Base-by-base conservation (phyloP, 2,797 vertebrate genomes). In the Anableps anableps region DNA sequence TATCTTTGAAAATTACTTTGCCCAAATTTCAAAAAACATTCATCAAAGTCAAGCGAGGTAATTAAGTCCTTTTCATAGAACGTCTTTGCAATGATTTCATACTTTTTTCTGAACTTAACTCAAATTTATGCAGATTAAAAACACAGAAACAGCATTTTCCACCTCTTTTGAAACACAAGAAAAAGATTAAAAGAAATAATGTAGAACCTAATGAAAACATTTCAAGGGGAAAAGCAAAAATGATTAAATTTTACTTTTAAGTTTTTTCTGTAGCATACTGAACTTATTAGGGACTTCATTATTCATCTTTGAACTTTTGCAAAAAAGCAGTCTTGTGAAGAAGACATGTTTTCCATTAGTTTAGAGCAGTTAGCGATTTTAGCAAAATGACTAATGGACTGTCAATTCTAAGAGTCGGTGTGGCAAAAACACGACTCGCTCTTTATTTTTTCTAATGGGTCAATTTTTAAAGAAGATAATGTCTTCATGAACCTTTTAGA, bases 21-120 rank as follows among this genome's bases (percentile, higher is more conserved):
- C 86, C 75, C 53, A 73, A 76, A 71, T 81, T 77, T 83, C 8
- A 2, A 50, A 64, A 62, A 79, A 83, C 80, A 86, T 87, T 90
- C 81, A 91, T 91, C 85, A 88, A 87, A 89, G 90, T 72, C 73
- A 64, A 80, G 21, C 8, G 62, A 80, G 62, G 83, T 75, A 87
- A 86, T 89, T 13, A 77, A 89, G 80, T 85, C 75, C 76, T 64
- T 74, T 77, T 85, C 74, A 36, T 80, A 26, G 26, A 2, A 50
- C 70, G 19, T 80, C 66, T 80, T 80, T 0, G 31, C 77, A 81
- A 71, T 66, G 29, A 26, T 81, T 81, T 81, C 0, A 47, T 82
- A 74, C 77, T 83, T 82, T 82, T 75, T 64, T 43, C 21, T 41
- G 31, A 79, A 87, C 86, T 86, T 13, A 80, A 83, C 75, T 79